Percentiles rank a stretch among this genome's conserved stretches.
These are phyloP conservation scores for Crossaster papposus DNA, from an alignment of 53 echinoderm and acorn worm species.

Conservation along the genomic window DNA sequence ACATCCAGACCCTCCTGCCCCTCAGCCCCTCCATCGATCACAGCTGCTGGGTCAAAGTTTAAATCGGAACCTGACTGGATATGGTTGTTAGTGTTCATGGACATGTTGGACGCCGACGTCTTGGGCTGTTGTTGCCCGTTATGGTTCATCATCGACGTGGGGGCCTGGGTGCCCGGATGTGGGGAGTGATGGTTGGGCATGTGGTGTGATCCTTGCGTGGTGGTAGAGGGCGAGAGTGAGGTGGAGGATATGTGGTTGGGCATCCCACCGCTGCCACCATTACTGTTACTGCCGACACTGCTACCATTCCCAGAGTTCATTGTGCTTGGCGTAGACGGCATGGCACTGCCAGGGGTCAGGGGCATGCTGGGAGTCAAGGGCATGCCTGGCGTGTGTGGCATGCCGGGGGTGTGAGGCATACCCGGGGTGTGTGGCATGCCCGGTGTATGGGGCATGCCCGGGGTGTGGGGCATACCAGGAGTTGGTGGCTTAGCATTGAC, in stretches of 20 bases:
- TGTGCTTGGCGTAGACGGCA: constrained; percentile 78
- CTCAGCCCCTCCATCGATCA: constrained; percentile 91
- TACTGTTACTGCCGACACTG: constrained; percentile 28
- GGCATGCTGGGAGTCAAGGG: constrained; percentile 73
- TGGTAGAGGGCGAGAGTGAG: constrained; percentile 48
- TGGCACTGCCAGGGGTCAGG: constrained; percentile 70
- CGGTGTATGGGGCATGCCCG: constrained; percentile 79
- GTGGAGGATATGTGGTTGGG: constrained; percentile 57
- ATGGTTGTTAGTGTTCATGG: constrained; percentile 57
- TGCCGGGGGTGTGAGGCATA: constrained; percentile 71
- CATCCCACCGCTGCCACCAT: constrained; percentile 47
- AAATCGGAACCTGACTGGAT: constrained; percentile 79
- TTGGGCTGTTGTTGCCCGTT: constrained; percentile 38
- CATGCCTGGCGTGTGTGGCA: constrained; percentile 72
- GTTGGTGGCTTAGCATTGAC: constrained; percentile 74
- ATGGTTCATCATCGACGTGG: constrained; percentile 57
- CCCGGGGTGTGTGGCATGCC: constrained; percentile 72
- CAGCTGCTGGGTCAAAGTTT: constrained; percentile 96
- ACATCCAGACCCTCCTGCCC: constrained; percentile 93
- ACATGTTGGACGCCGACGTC: constrained; percentile 24
- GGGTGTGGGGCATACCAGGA: constrained; percentile 85
- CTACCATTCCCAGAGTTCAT: constrained; percentile 60
- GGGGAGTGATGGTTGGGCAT: constrained; percentile 53
- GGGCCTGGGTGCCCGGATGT: constrained; percentile 38
- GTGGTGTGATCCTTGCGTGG: constrained; percentile 62